A percentile compares a stretch with the other conserved stretches of the same genome.
These are phyloP conservation scores for Trachurus trachurus DNA, from an alignment of 2,797 vertebrate species.

Conservation along the genomic window DNA sequence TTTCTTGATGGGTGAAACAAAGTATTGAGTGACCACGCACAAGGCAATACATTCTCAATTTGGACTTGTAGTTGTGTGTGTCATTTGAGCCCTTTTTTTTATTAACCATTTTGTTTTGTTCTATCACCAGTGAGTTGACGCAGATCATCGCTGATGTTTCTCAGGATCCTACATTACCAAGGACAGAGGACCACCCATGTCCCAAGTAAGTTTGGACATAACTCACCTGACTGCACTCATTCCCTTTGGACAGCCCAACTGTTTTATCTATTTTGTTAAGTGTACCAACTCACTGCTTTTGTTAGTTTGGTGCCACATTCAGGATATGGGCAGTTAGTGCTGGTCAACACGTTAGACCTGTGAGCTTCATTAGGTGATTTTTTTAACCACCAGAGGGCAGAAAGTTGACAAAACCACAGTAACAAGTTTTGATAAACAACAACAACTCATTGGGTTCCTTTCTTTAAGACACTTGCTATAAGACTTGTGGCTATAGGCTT, in stretches of 20 bases:
- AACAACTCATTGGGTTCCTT: background rate
- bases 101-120: background rate
- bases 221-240: background rate
- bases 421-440: background rate
- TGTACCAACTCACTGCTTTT: background rate
- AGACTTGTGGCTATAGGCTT: background rate
- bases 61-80: background rate
- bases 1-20: background rate
- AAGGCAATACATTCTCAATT: background rate
- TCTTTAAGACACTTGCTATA: background rate
- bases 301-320: background rate
- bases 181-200: conserved; percentile 95
- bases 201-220: conserved; percentile 88
- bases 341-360: background rate
- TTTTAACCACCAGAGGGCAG: background rate
- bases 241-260: background rate
- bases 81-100: background rate
- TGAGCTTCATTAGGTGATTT: background rate
- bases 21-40: background rate
- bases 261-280: background rate
- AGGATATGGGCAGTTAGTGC: background rate
- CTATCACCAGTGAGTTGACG: conserved; percentile 89
- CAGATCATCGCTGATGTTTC: conserved; percentile 97
- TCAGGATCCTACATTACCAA: conserved; percentile 94
- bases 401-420: background rate